Base-by-base conservation (phyloP, 2,888 invertebrate genomes). In the Diaperis boleti region DNA sequence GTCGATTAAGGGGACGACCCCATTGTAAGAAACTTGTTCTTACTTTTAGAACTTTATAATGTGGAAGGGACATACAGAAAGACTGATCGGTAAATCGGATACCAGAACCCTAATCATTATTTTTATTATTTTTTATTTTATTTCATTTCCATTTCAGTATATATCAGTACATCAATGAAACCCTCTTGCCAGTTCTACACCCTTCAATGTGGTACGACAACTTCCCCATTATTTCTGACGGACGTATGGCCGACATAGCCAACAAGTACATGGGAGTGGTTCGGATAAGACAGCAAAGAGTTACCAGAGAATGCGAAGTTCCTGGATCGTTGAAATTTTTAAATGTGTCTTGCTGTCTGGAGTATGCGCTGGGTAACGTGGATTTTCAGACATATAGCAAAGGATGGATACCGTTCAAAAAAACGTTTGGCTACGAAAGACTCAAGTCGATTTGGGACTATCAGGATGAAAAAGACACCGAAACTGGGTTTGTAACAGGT, bases 251-350 rank as follows among this genome's bases (percentile, higher is more conserved):
- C 3, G 77, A 78, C 63, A 69, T 71, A 20, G 59, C 64, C 3
- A 77, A 74, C 35, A 76, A 74, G 63, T 71, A 72, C 49, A 44
- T 78, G 8, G 77, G 77, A 11, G 66, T 74, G 1, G 67, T 68
- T 1, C 65, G 76, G 6, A 55, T 76, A 3, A 59, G 75, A n/a
- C 75, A 76, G 41, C 70, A 73, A n/a, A 10, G 59, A 15, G 15
- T 59, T 6, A 13, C 17, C 2, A 4, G 29, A 7, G 20, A 17
- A n/a, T 59, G 59, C 15, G 17, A 37, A 1, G 61, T 74, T 0
- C 65, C 69, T 1, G 11, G 50, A 18, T 8, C 26, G 6, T 69
- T 75, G 70, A 10, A 47, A 3, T 72, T 69, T 61, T 13, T 72
- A 29, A 68, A 67, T 33, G 54, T 60, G 6, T 62, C 62, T 3